Evolutionary conservation across 2,888 invertebrate genomes (phyloP), one percentile per base, ranked within the genome.

Genomic region (Scaeva pyrastri): DNA sequence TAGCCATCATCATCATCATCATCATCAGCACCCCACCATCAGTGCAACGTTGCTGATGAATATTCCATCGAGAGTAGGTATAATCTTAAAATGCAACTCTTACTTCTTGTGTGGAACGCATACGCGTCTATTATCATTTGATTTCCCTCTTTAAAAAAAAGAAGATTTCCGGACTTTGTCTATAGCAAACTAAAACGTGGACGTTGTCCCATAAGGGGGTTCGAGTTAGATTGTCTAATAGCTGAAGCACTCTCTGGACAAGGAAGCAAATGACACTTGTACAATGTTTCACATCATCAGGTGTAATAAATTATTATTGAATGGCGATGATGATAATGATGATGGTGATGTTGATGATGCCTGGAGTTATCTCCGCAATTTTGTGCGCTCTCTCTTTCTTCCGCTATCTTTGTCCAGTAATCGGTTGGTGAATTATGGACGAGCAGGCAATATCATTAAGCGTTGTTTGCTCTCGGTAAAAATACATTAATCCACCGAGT

Each of bases 141-240:
- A 56, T 71, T 74, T 56, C 23, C 73, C 45, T 73, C 21, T 55
- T 64, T 66, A 14, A 4, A 31, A 4, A 31, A 60, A 48, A 31
- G 75, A 75, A 84, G 79, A 79, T 84, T 84, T 84, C 84, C 84
- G 75, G 71, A 84, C n/a, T 72, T 45, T 36, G n/a, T n/a, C n/a
- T n/a, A n/a, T n/a, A 68, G 64, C 64, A 31, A 31, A n/a, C n/a
- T n/a, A n/a, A n/a, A n/a, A n/a, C n/a, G n/a, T n/a, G 26, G 4
- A 23, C n/a, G n/a, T 45, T 64, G 45, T 48, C 36, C 31, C 60
- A 60, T 41, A 39, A 16, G 48, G 21, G 12, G 50, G 56, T 31
- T 7, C 8, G 8, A 4, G 31, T 31, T 60, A n/a, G n/a, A n/a
- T 66, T 66, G 19, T 19, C 14, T 48, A 31, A n/a, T n/a, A n/a